Base-by-base conservation (phyloP, 2,113 vertebrate genomes). In the Etia nguti region DNA sequence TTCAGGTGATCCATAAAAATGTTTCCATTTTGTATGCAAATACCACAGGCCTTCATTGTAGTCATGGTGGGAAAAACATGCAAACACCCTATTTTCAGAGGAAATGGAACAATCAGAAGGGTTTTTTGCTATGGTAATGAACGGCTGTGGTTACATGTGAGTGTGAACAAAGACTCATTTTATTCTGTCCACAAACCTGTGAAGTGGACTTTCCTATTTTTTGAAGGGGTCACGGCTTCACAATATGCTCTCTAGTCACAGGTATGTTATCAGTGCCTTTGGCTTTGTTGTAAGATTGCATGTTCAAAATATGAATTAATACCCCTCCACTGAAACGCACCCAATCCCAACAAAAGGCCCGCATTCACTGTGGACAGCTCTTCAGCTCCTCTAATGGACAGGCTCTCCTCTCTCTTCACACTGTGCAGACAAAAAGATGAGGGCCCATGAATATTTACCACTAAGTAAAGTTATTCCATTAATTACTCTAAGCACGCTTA, bases 341-440 rank as follows among this genome's bases (percentile, higher is more conserved):
- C 95, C 88, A 84, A 94, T 95, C 95, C 86, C 88, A 93, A 96
- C 94, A 92, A 96, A 96, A 96, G 95, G 95, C 94, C 94, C 87
- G 91, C 93, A 96, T 94, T 94, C 83, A 95, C 52, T 83, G 87
- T 79, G 90, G 92, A 94, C 91, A 87, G 94, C 96, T 94, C 96
- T 96, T 96, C 95, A 97, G 89, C 91, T 75, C 85, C 92, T 96
- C 96, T 97, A 97, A 97, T 97, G 96, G 96, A 96, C 92, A 54
- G 86, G 92, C 96, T 94, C 89, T 94, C 94, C 82, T 90, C 94
- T 95, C 95, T 94, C 95, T 94, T 94, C 95, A 95, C 92, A 88
- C 90, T 1, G 59, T 6, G 83, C 88, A 70, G 82, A 94, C 89
- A 95, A 93, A 95, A 94, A 91, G 83, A 94, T 84, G 93, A 95